Base-by-base conservation (phyloP, 2,113 vertebrate genomes). In the Prionailurus viverrinus region DNA sequence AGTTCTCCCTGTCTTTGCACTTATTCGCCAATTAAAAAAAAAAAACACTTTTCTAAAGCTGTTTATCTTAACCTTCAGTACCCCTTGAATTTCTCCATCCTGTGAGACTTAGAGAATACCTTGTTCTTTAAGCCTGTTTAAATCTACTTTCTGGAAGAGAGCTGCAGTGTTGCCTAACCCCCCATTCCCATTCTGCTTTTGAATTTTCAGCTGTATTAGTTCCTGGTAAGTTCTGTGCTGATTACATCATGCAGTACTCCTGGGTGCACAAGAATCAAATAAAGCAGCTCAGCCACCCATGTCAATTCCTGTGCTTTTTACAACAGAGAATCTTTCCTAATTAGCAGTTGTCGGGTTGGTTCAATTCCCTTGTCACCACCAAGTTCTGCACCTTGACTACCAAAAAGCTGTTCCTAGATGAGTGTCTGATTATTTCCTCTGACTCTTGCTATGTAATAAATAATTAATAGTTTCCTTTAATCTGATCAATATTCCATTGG, bases 191-290 rank as follows among this genome's bases (percentile, higher is more conserved):
- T 73, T 98, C 51, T 78, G 73, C 19, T 87, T 86, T 95, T 92
- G 36, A 88, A 51, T 58, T 90, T 21, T 94, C 55, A 88, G 68
- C 55, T 94, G 14, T 89, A 4, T 88, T 80, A 94, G 21, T 69
- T 94, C 8, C 48, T 58, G 39, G 31, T 51, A 89, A 94, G 58
- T 87, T 83, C 33, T 92, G 41, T 92, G 15, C 36, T 25, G 48
- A 84, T 94, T 81, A 94, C 55, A 31, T 83, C 39, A 63, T 51
- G 21, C 6, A 66, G 25, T 88, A 94, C 51, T 85, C 92, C 31
- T 63, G n/a, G 36, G 87, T 80, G 13, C 12, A 69, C 19, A 79
- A 74, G 45, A 94, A 86, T 97, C 78, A 92, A 96, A 90, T 53
- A 86, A 94, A 89, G 82, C 41, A 51, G 48, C 68, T 84, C 73